Base-by-base conservation (phyloP, 2,797 vertebrate species). In the Petrocephalus schoutedeni region DNA sequence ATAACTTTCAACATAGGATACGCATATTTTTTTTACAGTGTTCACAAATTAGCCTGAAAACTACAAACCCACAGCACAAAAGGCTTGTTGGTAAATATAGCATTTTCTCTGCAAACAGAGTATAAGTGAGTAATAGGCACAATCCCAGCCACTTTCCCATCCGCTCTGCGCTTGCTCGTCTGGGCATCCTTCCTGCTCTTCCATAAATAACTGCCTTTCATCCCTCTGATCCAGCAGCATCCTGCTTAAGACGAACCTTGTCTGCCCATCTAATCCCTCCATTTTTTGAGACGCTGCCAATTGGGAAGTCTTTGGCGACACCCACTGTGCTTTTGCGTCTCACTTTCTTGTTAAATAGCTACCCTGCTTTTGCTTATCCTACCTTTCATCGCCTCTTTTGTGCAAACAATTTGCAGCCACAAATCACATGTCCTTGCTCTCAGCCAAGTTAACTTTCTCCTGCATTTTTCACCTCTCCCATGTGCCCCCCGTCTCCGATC, bases 191-290 rank as follows among this genome's bases (percentile, higher is more conserved):
- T 77, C 71, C 71, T 36, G 16, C 71, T 77, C 36, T 45, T 45
- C 71, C 36, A 77, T 45, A 77, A 77, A 77, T 77, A 77, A 45
- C 71, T 45, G 71, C 32, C 71, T 77, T 77, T 77, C 71, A 77
- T 77, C 71, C 14, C 36, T 45, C 36, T 77, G 71, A 36, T 77
- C 71, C 32, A 19, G 71, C 36, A 77, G 71, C 71, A 77, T 77
- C 71, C 71, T 77, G 71, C 32, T 67, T 67, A 67, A 67, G 64
- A 77, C 45, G 36, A 32, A 77, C 71, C 71, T 77, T 77, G 36
- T 45, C 71, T 45, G 32, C 41, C 71, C 71, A 77, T 77, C 71
- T 77, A 19, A 77, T 77, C 71, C 32, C 36, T 45, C 71, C 36
- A 45, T 41, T 77, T 77, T 45, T 77, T 1, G 14, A 77, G 36